A percentile compares a stretch with the other conserved stretches of the same genome.
Conservation (phyloP, 1,140 invertebrate species). For the Ceratoteleas bidentatus region DNA sequence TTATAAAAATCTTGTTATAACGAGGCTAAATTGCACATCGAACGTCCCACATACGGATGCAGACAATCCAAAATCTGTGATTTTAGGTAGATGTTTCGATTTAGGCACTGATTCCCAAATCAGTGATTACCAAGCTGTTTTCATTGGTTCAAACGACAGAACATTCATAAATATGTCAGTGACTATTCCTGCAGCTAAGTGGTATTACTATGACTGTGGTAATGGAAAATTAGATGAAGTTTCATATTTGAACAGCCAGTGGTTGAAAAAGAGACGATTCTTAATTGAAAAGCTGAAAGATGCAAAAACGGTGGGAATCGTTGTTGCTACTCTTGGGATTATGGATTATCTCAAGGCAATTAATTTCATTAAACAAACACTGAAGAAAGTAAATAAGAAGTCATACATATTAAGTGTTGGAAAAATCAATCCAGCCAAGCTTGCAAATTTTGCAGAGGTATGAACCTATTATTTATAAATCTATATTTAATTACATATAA, state of each 20-base stretch:
- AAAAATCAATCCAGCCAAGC: conserved; percentile 94
- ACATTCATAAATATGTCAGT: conserved; percentile 82
- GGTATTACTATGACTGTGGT: conserved; percentile 79
- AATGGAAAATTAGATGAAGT: conserved; percentile 73
- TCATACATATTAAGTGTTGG: conserved; percentile 95
- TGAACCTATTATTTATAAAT: not conserved
- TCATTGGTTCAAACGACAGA: conserved; percentile 81
- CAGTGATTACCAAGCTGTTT: conserved; percentile 82
- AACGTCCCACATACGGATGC: conserved; percentile 70
- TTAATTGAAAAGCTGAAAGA: conserved; percentile 94
- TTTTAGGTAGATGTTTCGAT: conserved; percentile 75
- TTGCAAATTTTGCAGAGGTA: conserved; percentile 95
- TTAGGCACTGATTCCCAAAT: conserved; percentile 69
- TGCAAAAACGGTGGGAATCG: conserved; percentile 91
- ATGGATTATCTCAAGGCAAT: conserved; percentile 90
- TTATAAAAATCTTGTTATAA: conserved; percentile 71
- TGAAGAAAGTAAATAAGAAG: conserved; percentile 89
- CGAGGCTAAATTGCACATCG: conserved; percentile 75
- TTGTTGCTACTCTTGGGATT: conserved; percentile 93
- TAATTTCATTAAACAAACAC: conserved; percentile 87
- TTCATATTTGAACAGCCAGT: conserved; percentile 79
- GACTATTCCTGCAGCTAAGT: conserved; percentile 79
- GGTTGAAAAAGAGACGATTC: conserved; percentile 90
- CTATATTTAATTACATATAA: too few species aligned
- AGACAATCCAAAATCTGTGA: conserved; percentile 37